These are phyloP conservation scores for Tigriopus japonicus DNA, from an alignment of 1,140 invertebrate genomes.

Conservation along the genomic window DNA sequence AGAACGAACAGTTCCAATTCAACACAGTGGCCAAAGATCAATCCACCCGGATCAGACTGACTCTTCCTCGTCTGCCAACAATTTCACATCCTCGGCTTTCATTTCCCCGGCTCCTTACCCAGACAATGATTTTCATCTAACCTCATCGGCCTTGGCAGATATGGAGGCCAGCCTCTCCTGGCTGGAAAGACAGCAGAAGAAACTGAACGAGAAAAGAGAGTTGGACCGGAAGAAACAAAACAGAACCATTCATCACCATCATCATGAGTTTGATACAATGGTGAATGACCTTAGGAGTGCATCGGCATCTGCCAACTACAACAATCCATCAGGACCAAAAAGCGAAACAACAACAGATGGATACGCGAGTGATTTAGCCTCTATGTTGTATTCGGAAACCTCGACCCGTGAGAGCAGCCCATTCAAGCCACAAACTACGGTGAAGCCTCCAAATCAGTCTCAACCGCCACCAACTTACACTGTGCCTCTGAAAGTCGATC, in stretches of 20 bases:
- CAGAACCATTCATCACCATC: background rate
- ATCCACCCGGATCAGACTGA: background rate
- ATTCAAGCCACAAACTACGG: too few species aligned
- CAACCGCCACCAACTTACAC: too few species aligned
- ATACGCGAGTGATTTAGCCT: background rate
- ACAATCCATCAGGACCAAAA: background rate
- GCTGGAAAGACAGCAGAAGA: slow-evolving; percentile 55
- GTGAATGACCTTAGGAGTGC: background rate
- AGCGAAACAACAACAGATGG: background rate
- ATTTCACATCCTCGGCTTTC: background rate
- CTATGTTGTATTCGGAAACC: background rate
- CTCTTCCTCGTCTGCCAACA: background rate
- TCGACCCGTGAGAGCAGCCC: background rate
- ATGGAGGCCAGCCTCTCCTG: slow-evolving; percentile 38
- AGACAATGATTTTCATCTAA: background rate
- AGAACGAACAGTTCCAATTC: background rate
- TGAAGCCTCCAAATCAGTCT: too few species aligned
- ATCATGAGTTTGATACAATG: background rate
- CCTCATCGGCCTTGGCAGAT: background rate
- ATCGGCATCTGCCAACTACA: background rate
- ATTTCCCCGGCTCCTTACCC: background rate
- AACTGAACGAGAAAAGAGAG: slow-evolving; percentile 44
- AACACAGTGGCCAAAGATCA: background rate
- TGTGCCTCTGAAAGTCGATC: too few species aligned
- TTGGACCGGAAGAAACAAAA: slow-evolving; percentile 20